Evolutionary conservation across 2,888 invertebrate species (phyloP).

Genomic region (Ophion obscuratus): DNA sequence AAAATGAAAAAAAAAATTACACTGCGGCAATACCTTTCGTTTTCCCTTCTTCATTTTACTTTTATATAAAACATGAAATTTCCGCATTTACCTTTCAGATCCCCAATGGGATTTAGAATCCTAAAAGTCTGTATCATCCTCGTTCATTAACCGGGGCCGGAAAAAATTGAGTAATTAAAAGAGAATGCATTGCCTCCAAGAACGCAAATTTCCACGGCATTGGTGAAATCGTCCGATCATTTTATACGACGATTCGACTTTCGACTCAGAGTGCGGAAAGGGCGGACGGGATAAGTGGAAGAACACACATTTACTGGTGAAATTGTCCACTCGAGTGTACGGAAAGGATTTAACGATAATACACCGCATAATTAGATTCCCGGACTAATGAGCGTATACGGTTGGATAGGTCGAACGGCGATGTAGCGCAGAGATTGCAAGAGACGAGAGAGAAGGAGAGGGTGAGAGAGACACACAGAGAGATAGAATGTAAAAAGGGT

Average conservation of each 20-base stretch:
- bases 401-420: slow-evolving; percentile 39
- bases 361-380: slow-evolving; percentile 79
- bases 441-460: slow-evolving; percentile 8
- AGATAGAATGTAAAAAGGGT: slow-evolving; percentile 63
- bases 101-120: no score
- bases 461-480: slow-evolving; percentile 57
- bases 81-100: no score
- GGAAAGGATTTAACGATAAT: slow-evolving; percentile 80
- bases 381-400: slow-evolving; percentile 75
- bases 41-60: no score
- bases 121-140: no score
- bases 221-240: not conserved
- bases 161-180: not conserved
- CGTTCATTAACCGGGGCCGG: no score
- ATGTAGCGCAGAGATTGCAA: slow-evolving; percentile 5
- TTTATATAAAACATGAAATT: no score
- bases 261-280: not conserved
- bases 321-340: slow-evolving; percentile 73
- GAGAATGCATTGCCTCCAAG: not conserved
- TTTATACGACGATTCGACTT: not conserved
- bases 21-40: no score
- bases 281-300: not conserved
- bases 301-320: slow-evolving; percentile 39
- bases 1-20: no score
- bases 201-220: not conserved